These are phyloP conservation scores for Sterrhoptilus dennistouni DNA, from an alignment of 2,113 vertebrate genomes.

Conservation along the genomic window DNA sequence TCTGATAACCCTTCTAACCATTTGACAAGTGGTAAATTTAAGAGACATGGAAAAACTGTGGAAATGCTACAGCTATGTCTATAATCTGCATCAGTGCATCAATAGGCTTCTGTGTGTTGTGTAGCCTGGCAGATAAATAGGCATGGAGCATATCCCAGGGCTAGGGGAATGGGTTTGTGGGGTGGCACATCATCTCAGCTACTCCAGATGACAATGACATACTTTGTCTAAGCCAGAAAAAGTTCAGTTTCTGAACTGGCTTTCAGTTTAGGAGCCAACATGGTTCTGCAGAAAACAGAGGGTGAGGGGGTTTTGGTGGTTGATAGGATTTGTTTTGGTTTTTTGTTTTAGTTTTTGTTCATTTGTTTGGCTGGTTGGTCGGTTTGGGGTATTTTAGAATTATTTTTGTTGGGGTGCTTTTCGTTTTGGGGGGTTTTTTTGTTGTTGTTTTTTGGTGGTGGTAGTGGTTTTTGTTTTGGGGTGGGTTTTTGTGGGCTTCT, in stretches of 20 bases:
- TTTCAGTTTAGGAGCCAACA: neutral
- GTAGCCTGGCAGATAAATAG: neutral
- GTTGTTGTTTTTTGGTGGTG: accelerated
- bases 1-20: neutral
- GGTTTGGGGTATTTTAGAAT: neutral
- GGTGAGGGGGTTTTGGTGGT: accelerated
- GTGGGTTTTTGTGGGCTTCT: neutral
- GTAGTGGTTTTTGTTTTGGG: neutral
- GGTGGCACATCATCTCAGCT: neutral
- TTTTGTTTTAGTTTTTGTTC: neutral
- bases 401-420: neutral
- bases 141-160: accelerated
- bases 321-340: neutral
- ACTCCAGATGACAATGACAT: neutral
- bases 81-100: neutral
- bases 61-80: neutral
- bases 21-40: neutral
- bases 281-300: neutral
- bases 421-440: neutral
- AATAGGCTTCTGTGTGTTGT: neutral
- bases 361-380: no score
- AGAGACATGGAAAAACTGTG: neutral
- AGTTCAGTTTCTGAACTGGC: neutral
- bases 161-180: accelerated
- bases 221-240: neutral